phyloP scores from a whole-genome alignment of 35 echinoderm and acorn worm genomes.

The Ptychodera flava region DNA sequence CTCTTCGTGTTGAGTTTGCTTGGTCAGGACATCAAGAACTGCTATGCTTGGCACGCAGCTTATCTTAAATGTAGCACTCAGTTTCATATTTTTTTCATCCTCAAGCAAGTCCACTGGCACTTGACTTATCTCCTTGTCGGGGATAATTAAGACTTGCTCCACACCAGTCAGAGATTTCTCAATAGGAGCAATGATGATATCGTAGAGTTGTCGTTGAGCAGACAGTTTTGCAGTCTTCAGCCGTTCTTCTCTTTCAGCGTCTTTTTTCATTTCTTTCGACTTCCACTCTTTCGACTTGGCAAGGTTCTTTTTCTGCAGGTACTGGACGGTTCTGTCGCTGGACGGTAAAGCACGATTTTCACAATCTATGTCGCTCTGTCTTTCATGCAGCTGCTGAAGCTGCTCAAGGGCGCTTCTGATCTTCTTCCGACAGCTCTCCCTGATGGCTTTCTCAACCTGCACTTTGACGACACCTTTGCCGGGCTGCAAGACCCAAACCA shows the following conservation, averaged over 20 bases:
- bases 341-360: slow-evolving; percentile 66
- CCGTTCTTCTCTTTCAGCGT: background rate
- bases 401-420: background rate
- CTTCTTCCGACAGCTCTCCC: background rate
- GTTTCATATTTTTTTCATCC: slow-evolving; percentile 22
- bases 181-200: slow-evolving; percentile 26
- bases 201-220: slow-evolving; percentile 34
- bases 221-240: background rate
- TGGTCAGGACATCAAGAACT: slow-evolving; percentile 13
- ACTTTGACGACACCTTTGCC: slow-evolving; percentile 47
- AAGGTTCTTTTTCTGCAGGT: slow-evolving; percentile 30
- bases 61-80: slow-evolving; percentile 31
- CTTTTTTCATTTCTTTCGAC: background rate
- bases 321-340: slow-evolving; percentile 32
- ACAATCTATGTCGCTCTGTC: background rate
- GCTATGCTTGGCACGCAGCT: slow-evolving; percentile 19
- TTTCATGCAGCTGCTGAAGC: slow-evolving; percentile 19
- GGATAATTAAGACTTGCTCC: slow-evolving; percentile 28
- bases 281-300: background rate
- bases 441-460: background rate
- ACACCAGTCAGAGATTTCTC: slow-evolving; percentile 18
- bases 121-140: slow-evolving; percentile 37
- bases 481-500: slow-evolving; percentile 55
- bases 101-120: slow-evolving; percentile 57
- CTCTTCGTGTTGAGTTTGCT: background rate